Evolutionary conservation across 2,888 invertebrate species (phyloP).

Genomic region (Liopterus haemorrhoidalis): DNA sequence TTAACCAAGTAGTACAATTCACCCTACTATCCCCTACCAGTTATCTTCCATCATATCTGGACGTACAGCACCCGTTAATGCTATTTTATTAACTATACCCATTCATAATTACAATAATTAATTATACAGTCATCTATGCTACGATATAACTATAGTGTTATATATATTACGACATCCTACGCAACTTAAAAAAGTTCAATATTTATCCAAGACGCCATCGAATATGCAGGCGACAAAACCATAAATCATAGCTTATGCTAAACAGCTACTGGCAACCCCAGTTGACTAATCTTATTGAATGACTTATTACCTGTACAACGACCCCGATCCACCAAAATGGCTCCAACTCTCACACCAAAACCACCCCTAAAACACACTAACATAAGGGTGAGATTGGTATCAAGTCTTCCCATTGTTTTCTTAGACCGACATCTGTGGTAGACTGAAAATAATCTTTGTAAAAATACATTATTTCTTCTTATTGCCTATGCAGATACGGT

Average conservation of each 20-base stretch:
- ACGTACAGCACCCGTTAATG: too few species aligned
- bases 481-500: constrained; percentile 24
- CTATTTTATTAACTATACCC: too few species aligned
- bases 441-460: constrained; percentile 24
- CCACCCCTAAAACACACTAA: not conserved
- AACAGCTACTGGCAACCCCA: constrained; percentile 15
- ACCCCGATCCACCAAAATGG: constrained; percentile 19
- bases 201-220: constrained; percentile 18
- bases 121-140: too few species aligned
- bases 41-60: too few species aligned
- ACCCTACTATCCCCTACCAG: too few species aligned
- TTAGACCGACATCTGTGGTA: constrained; percentile 21
- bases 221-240: constrained; percentile 18
- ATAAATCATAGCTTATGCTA: constrained; percentile 18
- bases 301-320: constrained; percentile 22
- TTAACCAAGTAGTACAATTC: too few species aligned
- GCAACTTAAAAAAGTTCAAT: constrained; percentile 1
- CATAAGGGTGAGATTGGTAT: not conserved
- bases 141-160: too few species aligned
- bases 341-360: constrained; percentile 1
- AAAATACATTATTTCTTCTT: constrained; percentile 23
- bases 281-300: constrained; percentile 20
- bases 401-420: constrained; percentile 9
- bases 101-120: too few species aligned
- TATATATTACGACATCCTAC: too few species aligned